Evolutionary conservation across 2,113 vertebrate genomes (phyloP).

Genomic region (Chloroceryle aenea): DNA sequence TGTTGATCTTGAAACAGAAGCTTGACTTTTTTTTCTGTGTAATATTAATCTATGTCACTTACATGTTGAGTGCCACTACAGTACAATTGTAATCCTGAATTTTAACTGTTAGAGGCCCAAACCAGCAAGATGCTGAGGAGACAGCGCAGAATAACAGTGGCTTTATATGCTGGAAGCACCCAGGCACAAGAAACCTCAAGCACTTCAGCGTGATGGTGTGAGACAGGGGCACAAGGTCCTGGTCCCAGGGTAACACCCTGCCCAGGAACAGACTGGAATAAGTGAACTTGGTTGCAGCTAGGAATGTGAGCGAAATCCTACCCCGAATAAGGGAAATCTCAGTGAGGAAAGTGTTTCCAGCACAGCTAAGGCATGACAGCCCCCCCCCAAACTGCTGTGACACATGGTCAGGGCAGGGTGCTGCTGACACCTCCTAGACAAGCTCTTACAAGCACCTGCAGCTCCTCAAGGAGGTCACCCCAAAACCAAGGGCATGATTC

Average conservation of each 20-base stretch:
- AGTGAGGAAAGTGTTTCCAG: not conserved
- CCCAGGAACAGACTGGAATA: not conserved
- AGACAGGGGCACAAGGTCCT: not conserved
- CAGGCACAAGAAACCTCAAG: rapidly evolving
- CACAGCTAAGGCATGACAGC: not conserved
- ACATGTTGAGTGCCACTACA: not conserved
- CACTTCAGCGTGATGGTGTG: rapidly evolving
- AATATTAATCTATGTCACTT: conserved; percentile 23
- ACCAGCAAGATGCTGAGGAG: not conserved
- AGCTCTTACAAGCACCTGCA: not conserved
- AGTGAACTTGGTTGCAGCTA: not conserved
- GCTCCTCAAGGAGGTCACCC: not conserved
- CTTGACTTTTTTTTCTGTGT: conserved; percentile 11
- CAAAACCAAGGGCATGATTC: not conserved
- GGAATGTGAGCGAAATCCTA: not conserved
- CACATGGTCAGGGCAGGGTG: not conserved
- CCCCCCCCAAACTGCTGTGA: rapidly evolving
- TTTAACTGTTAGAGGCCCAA: not conserved
- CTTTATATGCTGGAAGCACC: not conserved
- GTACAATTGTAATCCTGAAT: not conserved
- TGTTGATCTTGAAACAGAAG: conserved; percentile 23
- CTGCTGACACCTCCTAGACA: not conserved
- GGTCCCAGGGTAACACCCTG: not conserved
- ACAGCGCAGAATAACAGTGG: not conserved
- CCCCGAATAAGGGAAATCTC: not conserved